A percentile compares a stretch with the other conserved stretches of the same genome.
Conservation (phyloP, 2,797 vertebrate species). For the Spondyliosoma cantharus region DNA sequence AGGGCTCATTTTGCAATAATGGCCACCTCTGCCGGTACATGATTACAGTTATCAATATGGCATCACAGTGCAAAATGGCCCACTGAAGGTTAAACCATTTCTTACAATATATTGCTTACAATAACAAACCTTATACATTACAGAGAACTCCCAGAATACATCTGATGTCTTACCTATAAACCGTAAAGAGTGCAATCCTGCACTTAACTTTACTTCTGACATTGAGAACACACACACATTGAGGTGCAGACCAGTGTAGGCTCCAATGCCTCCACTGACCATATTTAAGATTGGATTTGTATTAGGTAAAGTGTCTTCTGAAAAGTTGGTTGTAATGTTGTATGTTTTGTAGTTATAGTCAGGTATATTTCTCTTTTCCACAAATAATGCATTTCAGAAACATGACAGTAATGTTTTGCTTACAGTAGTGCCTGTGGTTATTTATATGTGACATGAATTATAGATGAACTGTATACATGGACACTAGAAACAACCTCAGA, state of each 20-base stretch:
- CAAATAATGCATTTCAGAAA: background rate
- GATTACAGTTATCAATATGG: conserved; percentile 33
- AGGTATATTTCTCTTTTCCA: too few species aligned
- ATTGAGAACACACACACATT: background rate
- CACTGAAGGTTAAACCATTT: background rate
- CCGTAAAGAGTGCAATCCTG: background rate
- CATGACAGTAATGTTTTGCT: background rate
- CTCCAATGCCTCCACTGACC: background rate
- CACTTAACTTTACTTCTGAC: background rate
- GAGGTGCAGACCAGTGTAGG: background rate
- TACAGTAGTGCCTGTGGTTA: background rate
- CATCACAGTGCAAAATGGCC: conserved; percentile 11
- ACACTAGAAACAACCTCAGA: background rate
- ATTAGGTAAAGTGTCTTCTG: background rate
- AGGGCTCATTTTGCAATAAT: conserved; percentile 31
- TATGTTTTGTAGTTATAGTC: background rate
- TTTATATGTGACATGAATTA: background rate
- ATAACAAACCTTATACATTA: background rate
- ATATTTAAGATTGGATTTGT: background rate
- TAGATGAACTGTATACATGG: background rate
- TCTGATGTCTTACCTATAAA: background rate
- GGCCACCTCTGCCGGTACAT: background rate
- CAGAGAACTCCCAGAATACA: background rate
- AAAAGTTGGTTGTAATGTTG: background rate
- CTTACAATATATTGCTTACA: background rate